A percentile compares a stretch with the other conserved stretches of the same genome.
Conservation (phyloP, 2,113 vertebrate species). For the Marcusenius ussheri region DNA sequence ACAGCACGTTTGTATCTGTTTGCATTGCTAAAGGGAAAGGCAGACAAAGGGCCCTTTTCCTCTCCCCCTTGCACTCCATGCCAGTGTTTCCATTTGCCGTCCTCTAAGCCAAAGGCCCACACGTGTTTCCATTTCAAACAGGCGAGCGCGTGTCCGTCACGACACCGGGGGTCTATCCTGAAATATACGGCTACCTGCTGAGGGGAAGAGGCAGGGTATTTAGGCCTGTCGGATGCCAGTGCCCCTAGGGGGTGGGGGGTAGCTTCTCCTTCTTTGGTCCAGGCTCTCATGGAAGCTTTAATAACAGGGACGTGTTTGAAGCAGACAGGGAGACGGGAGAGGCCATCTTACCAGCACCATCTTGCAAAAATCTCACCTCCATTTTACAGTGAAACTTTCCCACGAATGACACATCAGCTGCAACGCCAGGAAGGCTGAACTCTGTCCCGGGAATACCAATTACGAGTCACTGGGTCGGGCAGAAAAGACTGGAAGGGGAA, state of each 20-base stretch:
- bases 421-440: conserved; percentile 34
- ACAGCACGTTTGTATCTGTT: conserved; percentile 42
- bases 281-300: conserved; percentile 44
- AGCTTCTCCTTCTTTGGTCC: conserved; percentile 42
- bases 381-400: conserved; percentile 24
- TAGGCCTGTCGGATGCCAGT: conserved; percentile 41
- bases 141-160: conserved; percentile 53
- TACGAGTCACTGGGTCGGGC: conserved; percentile 35
- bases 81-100: conserved; percentile 47
- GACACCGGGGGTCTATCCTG: conserved; percentile 55
- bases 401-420: conserved; percentile 16
- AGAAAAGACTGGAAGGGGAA: conserved; percentile 19
- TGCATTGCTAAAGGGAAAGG: conserved; percentile 60
- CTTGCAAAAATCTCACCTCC: conserved; percentile 30
- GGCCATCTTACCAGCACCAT: conserved; percentile 37
- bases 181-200: conserved; percentile 58
- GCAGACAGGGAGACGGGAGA: conserved; percentile 32
- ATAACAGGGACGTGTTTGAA: conserved; percentile 49
- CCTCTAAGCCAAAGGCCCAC: conserved; percentile 40
- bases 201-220: conserved; percentile 42
- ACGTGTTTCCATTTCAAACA: conserved; percentile 66
- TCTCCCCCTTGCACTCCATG: conserved; percentile 51
- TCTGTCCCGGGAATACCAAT: conserved; percentile 40
- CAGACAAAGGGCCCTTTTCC: conserved; percentile 56
- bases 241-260: conserved; percentile 39